Evolutionary conservation across 2,888 invertebrate genomes (phyloP).

Genomic region (Acanthosepion esculentum): DNA sequence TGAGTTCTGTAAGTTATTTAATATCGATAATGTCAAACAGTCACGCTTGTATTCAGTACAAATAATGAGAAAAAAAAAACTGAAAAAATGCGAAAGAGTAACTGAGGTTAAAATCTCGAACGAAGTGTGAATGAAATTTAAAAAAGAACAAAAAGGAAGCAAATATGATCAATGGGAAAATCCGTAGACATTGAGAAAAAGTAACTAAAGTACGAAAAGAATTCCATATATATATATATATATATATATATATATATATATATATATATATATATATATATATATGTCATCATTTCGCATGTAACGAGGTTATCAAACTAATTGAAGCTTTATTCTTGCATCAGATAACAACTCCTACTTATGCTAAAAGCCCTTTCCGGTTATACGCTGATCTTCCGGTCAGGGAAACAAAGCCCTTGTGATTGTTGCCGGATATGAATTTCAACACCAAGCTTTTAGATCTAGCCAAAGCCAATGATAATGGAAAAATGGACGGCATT

Average conservation of each 20-base stretch:
- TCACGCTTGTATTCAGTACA: no score
- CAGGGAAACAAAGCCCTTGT: neutral
- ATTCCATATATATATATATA: neutral
- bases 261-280: no score
- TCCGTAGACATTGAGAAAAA: neutral
- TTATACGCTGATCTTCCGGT: neutral
- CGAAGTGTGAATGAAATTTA: neutral
- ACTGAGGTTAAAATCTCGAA: neutral
- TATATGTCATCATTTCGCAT: neutral
- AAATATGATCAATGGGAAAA: neutral
- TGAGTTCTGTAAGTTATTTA: no score
- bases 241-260: no score
- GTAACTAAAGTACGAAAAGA: neutral
- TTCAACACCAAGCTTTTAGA: neutral
- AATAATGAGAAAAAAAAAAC: neutral
- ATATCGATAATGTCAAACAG: no score
- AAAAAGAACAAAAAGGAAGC: neutral
- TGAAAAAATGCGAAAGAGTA: neutral
- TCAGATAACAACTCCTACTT: neutral
- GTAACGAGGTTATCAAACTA: neutral
- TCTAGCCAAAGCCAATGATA: neutral
- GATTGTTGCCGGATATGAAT: slow-evolving; percentile 4
- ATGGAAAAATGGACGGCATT: neutral
- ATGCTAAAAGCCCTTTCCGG: neutral
- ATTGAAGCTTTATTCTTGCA: neutral